Evolutionary conservation across 2,113 vertebrate genomes (phyloP).

Genomic region (Aegotheles bennettii): DNA sequence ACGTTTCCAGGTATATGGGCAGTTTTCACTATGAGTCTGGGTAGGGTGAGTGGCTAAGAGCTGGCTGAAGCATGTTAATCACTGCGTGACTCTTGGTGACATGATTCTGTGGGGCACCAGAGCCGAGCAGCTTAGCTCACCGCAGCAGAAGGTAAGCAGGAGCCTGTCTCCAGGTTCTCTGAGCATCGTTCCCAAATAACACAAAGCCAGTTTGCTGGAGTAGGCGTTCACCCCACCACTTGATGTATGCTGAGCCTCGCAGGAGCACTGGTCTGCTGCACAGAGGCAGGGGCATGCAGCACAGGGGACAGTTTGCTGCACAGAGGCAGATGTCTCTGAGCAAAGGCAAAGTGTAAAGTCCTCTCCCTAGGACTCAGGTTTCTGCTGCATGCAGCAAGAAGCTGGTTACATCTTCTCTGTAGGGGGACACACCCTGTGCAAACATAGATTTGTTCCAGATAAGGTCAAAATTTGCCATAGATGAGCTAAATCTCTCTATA

Average conservation of each 20-base stretch:
- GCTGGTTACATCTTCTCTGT: not conserved
- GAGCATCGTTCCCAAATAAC: not conserved
- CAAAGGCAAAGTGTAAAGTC: not conserved
- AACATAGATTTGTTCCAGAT: not conserved
- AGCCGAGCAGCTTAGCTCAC: not conserved
- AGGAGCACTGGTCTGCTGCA: not conserved
- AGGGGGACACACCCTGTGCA: not conserved
- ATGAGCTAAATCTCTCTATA: not conserved
- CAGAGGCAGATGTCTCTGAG: not conserved
- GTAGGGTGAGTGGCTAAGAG: not conserved
- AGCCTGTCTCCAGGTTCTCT: not conserved
- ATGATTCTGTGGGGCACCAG: not conserved
- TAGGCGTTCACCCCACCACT: not conserved
- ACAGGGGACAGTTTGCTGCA: not conserved
- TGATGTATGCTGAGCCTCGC: no score
- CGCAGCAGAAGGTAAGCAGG: not conserved
- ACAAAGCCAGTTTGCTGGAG: not conserved
- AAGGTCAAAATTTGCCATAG: not conserved
- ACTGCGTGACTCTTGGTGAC: not conserved
- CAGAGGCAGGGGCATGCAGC: not conserved
- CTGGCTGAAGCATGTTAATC: not conserved
- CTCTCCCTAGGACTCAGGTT: not conserved
- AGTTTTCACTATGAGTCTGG: not conserved
- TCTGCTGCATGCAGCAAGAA: not conserved
- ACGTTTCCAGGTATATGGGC: not conserved